Base-by-base conservation (phyloP, 2,888 invertebrate species). In the Caradrina clavipalpis region DNA sequence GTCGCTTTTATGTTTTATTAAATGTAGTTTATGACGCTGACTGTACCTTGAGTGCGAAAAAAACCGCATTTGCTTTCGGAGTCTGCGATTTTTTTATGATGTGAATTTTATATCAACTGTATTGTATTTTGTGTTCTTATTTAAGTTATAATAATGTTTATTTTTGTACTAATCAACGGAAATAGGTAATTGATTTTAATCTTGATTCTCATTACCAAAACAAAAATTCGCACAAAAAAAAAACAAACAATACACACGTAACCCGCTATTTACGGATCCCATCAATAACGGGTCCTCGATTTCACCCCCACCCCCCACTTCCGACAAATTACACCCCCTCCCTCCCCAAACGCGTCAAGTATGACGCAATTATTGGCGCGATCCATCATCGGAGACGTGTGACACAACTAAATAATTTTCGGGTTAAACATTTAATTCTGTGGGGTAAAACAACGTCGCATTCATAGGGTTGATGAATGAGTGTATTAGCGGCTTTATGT, bases 401-500 rank as follows among this genome's bases (percentile, higher is more conserved):
- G 87, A 94, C 95, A 94, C 91, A 94, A 94, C 94, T 94, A 94
- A 93, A 95, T 94, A 94, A 95, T 95, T 93, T 94, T 92, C 91
- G 85, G 83, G 85, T 85, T 85, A 84, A 79, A 81, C 72, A 82
- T 83, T 86, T 85, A 81, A 86, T 85, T 86, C 76, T 80, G 78
- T 72, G 80, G 81, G 82, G 73, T 81, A 78, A 81, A 87, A 87
- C 86, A 87, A 86, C 78, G 67, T 64, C n/a, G 66, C 66, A 70
- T 78, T 76, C 73, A 76, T 73, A 66, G 74, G 69, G 81, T 83
- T 75, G 77, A 81, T 80, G 83, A 73, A 80, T 83, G 66, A 58
- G 70, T 69, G 64, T 73, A 68, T 70, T 78, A 69, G 39, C 57
- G 57, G 70, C 19, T 70, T 53, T 56, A 72, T 53, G 50, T 54